phyloP scores from a whole-genome alignment of 2,888 invertebrate genomes.

The Cynaeus angustus region DNA sequence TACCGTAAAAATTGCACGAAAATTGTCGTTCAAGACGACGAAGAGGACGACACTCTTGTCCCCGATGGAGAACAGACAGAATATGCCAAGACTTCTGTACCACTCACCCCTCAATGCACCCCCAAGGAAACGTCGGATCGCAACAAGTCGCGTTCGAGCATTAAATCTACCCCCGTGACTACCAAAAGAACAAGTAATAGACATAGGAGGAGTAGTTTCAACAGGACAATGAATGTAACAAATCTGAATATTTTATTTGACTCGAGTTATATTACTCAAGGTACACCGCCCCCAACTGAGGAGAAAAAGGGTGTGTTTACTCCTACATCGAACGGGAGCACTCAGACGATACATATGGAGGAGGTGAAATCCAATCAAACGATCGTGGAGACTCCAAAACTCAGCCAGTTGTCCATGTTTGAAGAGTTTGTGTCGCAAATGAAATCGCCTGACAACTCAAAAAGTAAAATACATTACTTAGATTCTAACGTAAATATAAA shows the following conservation, averaged over 20 bases:
- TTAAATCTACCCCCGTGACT: conserved; percentile 53
- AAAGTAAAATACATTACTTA: conserved; percentile 38
- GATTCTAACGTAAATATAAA: conserved; percentile 38
- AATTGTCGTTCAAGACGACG: not conserved
- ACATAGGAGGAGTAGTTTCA: conserved; percentile 10
- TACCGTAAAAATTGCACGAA: not conserved
- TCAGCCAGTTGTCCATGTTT: conserved; percentile 24
- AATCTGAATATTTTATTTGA: conserved; percentile 60
- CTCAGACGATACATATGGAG: conserved; percentile 31
- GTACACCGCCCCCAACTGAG: conserved; percentile 10
- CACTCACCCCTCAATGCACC: conserved; percentile 18
- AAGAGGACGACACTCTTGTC: conserved; percentile 6
- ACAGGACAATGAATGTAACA: conserved; percentile 56
- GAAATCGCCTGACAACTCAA: not conserved
- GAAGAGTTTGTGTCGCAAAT: conserved; percentile 15
- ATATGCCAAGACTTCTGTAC: not conserved
- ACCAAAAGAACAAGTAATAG: conserved; percentile 25
- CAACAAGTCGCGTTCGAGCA: conserved; percentile 12
- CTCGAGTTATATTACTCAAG: conserved; percentile 51
- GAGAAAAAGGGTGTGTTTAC: not conserved
- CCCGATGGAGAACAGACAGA: not conserved
- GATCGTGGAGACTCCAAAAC: conserved; percentile 52
- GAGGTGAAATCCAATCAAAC: not conserved
- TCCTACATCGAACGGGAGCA: conserved; percentile 35
- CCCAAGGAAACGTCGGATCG: conserved; percentile 1